Conservation (phyloP, 2,113 vertebrate species). For the Notothenia rossii region DNA sequence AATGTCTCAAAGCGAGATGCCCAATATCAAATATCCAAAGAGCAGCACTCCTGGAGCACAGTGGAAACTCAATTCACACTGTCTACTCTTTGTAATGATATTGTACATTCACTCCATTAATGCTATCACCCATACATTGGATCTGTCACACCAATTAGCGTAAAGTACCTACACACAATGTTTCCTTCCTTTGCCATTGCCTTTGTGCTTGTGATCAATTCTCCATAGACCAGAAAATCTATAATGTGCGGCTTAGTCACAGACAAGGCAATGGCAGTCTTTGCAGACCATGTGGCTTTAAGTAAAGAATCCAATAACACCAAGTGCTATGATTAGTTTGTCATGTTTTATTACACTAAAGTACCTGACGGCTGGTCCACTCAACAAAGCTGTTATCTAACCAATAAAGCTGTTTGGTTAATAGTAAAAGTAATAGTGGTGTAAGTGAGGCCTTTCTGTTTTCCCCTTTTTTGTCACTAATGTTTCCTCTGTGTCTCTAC, state of each 20-base stretch:
- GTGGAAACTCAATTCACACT: conserved; percentile 20
- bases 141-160: conserved; percentile 44
- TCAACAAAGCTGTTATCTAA: conserved; percentile 26
- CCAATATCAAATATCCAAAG: conserved; percentile 6
- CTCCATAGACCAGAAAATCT: conserved; percentile 58
- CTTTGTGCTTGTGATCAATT: conserved; percentile 50
- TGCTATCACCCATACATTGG: conserved; percentile 15
- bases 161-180: conserved; percentile 34
- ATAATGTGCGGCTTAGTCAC: conserved; percentile 39
- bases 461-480: background rate
- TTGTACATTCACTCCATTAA: conserved; percentile 19
- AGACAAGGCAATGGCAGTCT: conserved; percentile 23
- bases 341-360: conserved; percentile 68
- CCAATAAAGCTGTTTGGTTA: conserved; percentile 42
- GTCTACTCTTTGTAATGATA: conserved; percentile 28
- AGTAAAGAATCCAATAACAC: conserved; percentile 67
- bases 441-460: background rate
- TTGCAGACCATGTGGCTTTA: conserved; percentile 42
- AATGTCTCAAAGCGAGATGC: background rate
- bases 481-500: background rate
- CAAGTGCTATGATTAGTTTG: conserved; percentile 62
- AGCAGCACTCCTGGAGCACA: background rate
- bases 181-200: conserved; percentile 50
- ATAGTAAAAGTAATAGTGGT: conserved; percentile 5
- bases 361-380: conserved; percentile 33